Evolutionary conservation across 1,140 invertebrate species (phyloP), one percentile per base, ranked within the genome.

Genomic region (Nixonia krombeini): DNA sequence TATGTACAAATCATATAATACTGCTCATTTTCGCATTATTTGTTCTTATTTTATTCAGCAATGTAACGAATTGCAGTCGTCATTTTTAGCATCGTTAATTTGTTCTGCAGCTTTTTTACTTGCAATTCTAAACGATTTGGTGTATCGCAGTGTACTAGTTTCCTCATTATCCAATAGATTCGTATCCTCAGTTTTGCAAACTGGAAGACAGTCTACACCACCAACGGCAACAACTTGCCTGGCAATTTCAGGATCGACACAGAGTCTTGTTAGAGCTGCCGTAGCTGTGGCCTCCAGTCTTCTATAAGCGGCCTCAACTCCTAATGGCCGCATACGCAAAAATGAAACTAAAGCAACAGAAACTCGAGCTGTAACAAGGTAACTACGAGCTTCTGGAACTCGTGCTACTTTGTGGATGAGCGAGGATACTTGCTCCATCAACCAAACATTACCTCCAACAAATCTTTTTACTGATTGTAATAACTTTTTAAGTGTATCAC

Each of bases 221-320:
- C 93, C 90, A 6, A 92, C 83, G 50, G 92, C 88, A 1, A 94
- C 89, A 10, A 96, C 89, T 73, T 92, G 90, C 31, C 87, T 83
- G 0, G 94, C 91, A 0, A 93, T 91, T 59, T 89, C 88, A 7
- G 87, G 86, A 25, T 94, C 89, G 21, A 90, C 89, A 66, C 92
- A 93, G 26, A 97, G 84, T 68, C 91, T 90, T 0, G 93, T 94
- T 7, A 97, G 85, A 12, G 95, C 94, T 35, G 95, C 93, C 0
- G 94, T 91, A 0, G 94, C 89, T 72, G 96, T 96, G 69, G 92
- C 91, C 64, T 94, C 92, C n/a, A 97, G 84, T 0, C 89, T 69
- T 33, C 89, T 81, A 64, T 93, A 92, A 13, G 91, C 90, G 6
- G 93, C 90, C 18, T 90, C 87, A 1, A 87, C 76, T 2, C 82